Evolutionary conservation across 1,140 invertebrate species (phyloP), one percentile per base, ranked within the genome.

Genomic region (Drosophila sproati): DNA sequence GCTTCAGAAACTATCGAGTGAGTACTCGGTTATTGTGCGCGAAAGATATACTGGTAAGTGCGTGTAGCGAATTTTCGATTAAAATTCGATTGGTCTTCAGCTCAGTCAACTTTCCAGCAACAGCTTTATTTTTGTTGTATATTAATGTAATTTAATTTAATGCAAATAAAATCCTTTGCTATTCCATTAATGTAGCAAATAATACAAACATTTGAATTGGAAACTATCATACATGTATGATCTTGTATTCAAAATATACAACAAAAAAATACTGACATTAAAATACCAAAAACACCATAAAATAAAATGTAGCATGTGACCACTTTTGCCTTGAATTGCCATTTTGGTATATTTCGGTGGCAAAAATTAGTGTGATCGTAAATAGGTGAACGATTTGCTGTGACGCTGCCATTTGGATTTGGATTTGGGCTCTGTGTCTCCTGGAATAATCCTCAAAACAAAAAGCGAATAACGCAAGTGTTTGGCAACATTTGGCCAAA

Each of bases 351-450:
- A 39, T 73, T 60, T 60, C 3, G 12, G 47, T 20, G 71, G 71
- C 55, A 52, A 73, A 45, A 73, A 68, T 73, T 73, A 73, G 71
- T 60, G 71, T 73, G 71, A 73, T 73, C 71, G 71, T 60, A 60
- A 73, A 73, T 73, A 68, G 71, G 71, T 73, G 71, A 68, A 73
- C 71, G 60, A 68, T 73, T 73, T 73, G 71, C 71, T 73, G 71
- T 73, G 71, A 73, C 71, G 71, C 71, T 73, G 71, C 71, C 71
- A 73, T 73, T 73, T 73, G 71, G 71, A 73, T 73, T 73, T 68
- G 64, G 64, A 41, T 68, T 68, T 69, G 56, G 64, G 51, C 71
- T 43, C 56, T 73, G 56, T 55, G 60, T 64, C 68, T 71, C 68
- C 51, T 56, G 32, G 34, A 61, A 61, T 48, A 73, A 73, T 55